These are phyloP conservation scores for Cotesia vestalis DNA, from an alignment of 1,140 invertebrate species.

Conservation along the genomic window DNA sequence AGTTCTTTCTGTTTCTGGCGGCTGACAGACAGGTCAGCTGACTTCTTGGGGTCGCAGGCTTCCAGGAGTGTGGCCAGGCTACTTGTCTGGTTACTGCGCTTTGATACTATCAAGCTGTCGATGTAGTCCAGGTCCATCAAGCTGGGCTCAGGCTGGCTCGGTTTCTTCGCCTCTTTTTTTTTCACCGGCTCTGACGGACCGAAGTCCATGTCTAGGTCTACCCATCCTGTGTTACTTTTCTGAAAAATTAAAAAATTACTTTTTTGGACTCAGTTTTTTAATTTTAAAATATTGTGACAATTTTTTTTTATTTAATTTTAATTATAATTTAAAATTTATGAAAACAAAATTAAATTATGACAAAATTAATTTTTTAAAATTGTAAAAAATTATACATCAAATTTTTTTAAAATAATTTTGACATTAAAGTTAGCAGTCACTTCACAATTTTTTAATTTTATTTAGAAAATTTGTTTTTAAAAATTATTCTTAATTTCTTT, in stretches of 20 bases:
- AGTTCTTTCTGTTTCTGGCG: conserved; percentile 60
- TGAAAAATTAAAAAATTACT: not conserved
- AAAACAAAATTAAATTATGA: not conserved
- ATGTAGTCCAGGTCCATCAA: too few relatives aligned
- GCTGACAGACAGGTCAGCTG: conserved; percentile 55
- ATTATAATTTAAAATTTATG: too few relatives aligned
- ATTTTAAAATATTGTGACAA: too few relatives aligned
- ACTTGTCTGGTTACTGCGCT: conserved; percentile 34
- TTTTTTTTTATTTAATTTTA: too few relatives aligned
- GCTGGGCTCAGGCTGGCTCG: not conserved
- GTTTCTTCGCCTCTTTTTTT: not conserved
- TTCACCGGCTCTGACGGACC: not conserved
- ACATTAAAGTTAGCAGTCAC: too few relatives aligned
- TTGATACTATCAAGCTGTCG: not conserved
- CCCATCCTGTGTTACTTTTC: conserved; percentile 23
- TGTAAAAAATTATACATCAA: too few relatives aligned
- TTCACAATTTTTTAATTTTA: too few relatives aligned
- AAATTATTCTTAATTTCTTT: too few relatives aligned
- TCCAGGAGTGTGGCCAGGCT: conserved; percentile 50
- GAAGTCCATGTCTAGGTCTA: conserved; percentile 14
- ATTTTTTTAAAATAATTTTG: too few relatives aligned
- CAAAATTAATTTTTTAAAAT: too few relatives aligned
- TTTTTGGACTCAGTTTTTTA: not conserved
- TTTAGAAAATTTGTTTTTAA: too few relatives aligned
- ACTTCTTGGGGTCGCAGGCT: conserved; percentile 53